Evolutionary conservation across 2,797 vertebrate genomes (phyloP).

Genomic region (Cephalopachus bancanus): DNA sequence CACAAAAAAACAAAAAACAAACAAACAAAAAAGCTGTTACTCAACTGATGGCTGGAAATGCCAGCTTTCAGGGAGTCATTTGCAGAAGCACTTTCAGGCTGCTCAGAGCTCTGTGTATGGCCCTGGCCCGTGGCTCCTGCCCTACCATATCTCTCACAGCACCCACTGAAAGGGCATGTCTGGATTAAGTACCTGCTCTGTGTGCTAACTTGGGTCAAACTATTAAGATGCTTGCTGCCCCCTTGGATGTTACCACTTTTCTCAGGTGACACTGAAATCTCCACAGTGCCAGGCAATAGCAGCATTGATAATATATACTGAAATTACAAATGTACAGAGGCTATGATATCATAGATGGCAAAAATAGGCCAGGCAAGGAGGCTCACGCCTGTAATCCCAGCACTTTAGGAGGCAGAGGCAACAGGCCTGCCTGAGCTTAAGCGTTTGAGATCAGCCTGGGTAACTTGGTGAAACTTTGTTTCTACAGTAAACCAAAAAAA

Average conservation of each 20-base stretch:
- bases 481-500: too few relatives aligned
- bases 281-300: background rate
- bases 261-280: background rate
- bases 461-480: too few relatives aligned
- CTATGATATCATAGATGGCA: too few relatives aligned
- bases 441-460: too few relatives aligned
- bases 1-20: too few relatives aligned
- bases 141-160: background rate
- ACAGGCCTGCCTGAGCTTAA: too few relatives aligned
- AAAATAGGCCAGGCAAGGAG: background rate
- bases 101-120: accelerated
- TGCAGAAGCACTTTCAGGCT: background rate
- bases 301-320: background rate
- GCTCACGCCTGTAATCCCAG: too few relatives aligned
- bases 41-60: background rate
- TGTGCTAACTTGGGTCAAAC: accelerated
- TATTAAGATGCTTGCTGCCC: background rate
- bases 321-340: background rate
- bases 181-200: too few relatives aligned
- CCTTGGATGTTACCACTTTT: too few relatives aligned
- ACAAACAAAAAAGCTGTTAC: background rate
- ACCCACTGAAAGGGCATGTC: accelerated
- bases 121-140: accelerated
- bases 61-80: background rate
- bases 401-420: too few relatives aligned